These are phyloP conservation scores for Gandaritis pyraliata DNA, from an alignment of 2,888 invertebrate species.

Conservation along the genomic window DNA sequence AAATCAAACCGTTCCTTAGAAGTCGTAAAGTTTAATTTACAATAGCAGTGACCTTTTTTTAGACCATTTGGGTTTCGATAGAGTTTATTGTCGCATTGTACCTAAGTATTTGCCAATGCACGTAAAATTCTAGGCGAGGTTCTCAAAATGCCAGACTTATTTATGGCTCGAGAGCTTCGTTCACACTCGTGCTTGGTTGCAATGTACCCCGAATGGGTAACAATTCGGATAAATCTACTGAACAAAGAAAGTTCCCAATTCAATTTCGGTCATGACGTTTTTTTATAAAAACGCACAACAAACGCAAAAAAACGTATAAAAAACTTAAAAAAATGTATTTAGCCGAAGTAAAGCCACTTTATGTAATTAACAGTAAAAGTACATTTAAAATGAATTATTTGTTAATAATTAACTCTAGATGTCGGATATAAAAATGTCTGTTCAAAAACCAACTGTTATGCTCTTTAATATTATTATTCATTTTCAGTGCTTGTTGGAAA, in stretches of 20 bases:
- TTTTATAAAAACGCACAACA: too few relatives aligned
- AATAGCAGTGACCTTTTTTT: slow-evolving; percentile 59
- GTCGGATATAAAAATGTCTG: too few relatives aligned
- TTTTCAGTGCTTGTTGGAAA: too few relatives aligned
- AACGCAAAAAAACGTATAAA: too few relatives aligned
- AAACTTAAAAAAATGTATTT: too few relatives aligned
- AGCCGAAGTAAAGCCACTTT: too few relatives aligned
- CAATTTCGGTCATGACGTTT: too few relatives aligned
- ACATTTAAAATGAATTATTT: too few relatives aligned
- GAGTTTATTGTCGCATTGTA: slow-evolving; percentile 79
- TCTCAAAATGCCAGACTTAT: slow-evolving; percentile 80
- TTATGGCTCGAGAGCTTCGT: slow-evolving; percentile 67
- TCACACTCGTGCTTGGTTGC: slow-evolving; percentile 45
- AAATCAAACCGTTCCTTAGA: slow-evolving; percentile 60
- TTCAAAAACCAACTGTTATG: too few relatives aligned
- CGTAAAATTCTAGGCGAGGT: slow-evolving; percentile 80
- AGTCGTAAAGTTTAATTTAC: slow-evolving; percentile 72
- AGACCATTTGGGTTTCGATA: slow-evolving; percentile 63
- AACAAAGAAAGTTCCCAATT: not conserved
- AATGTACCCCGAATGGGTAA: slow-evolving; percentile 41
- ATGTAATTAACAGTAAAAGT: too few relatives aligned
- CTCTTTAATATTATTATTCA: too few relatives aligned
- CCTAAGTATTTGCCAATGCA: slow-evolving; percentile 83
- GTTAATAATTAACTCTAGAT: too few relatives aligned
- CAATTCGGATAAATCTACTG: not conserved